Conservation (phyloP, 2,797 vertebrate species). For the Tympanoctomys barrerae region DNA sequence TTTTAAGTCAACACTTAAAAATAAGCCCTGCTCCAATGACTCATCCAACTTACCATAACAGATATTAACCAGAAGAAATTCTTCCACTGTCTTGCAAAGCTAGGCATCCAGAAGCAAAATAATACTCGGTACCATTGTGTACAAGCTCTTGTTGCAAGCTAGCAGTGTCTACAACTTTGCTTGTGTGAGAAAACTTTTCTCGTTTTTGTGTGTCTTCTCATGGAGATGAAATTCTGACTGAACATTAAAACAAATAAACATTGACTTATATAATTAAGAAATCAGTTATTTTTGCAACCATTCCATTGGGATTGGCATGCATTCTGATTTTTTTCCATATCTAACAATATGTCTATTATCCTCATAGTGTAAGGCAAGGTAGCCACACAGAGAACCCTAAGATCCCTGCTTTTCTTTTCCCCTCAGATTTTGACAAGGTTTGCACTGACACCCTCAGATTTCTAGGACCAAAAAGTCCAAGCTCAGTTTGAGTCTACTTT, state of each 20-base stretch:
- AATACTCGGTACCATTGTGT: neutral
- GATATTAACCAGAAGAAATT: neutral
- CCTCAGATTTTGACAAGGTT: neutral
- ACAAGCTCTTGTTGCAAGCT: neutral
- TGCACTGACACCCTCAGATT: neutral
- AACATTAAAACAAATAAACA: constrained; percentile 39
- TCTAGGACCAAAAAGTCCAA: neutral
- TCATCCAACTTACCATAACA: neutral
- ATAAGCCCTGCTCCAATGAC: neutral
- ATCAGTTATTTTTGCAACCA: neutral
- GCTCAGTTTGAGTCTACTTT: neutral
- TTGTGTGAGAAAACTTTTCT: neutral
- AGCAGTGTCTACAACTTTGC: neutral
- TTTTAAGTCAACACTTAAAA: constrained; percentile 64
- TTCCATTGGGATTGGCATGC: neutral
- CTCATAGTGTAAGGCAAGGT: neutral
- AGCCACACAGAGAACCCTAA: neutral
- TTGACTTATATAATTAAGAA: neutral
- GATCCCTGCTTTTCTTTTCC: neutral
- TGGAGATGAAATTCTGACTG: neutral
- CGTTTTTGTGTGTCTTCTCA: neutral
- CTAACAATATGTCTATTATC: neutral
- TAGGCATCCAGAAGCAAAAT: neutral
- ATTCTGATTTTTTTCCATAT: constrained; percentile 25
- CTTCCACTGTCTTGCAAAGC: neutral